These are phyloP conservation scores for Odontocolon sp. DNA, from an alignment of 2,888 invertebrate genomes.

Conservation along the genomic window DNA sequence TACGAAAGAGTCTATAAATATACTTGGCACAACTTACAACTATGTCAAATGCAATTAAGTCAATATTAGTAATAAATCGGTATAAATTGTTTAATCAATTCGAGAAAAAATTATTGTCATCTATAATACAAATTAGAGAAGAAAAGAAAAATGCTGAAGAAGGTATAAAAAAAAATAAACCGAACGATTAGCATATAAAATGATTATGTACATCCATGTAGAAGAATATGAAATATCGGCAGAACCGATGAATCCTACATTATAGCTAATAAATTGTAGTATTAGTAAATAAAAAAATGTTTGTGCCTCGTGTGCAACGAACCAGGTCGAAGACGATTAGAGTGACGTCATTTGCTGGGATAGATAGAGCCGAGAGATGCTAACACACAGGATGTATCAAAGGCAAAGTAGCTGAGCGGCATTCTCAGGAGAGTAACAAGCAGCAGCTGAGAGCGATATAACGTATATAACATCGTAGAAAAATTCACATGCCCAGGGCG, in stretches of 20 bases:
- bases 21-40: not conserved
- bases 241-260: no score
- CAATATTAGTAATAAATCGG: not conserved
- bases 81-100: no score
- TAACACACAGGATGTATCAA: conserved; percentile 21
- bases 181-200: no score
- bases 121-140: not conserved
- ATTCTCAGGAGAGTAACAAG: conserved; percentile 37
- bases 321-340: conserved; percentile 5
- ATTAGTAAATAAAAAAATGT: not conserved
- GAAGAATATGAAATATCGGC: no score
- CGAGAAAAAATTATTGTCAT: conserved; percentile 1
- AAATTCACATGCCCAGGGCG: not conserved
- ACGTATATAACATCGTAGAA: conserved; percentile 12
- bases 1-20: conserved; percentile 7
- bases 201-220: no score
- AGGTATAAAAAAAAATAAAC: no score
- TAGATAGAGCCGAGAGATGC: not conserved
- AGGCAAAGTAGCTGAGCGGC: conserved; percentile 38
- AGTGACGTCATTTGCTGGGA: not conserved
- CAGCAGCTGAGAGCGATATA: conserved; percentile 34
- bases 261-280: no score
- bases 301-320: not conserved
- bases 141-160: no score
- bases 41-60: not conserved